Evolutionary conservation across 2,888 invertebrate genomes (phyloP), one percentile per base, ranked within the genome.

Genomic region (Peribatodes rhomboidaria): DNA sequence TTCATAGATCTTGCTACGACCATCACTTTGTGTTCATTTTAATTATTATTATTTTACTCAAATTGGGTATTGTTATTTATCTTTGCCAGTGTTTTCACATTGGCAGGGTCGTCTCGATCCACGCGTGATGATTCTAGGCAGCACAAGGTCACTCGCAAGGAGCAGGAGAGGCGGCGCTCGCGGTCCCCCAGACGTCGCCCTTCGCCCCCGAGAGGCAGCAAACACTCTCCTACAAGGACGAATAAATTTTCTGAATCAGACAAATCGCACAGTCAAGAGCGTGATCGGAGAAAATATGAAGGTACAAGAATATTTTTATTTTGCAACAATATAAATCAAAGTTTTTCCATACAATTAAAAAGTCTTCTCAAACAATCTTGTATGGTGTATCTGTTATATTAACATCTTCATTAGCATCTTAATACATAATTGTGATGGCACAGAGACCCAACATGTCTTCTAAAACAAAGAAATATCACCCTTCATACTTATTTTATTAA

Each of bases 61-160:
- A 79, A 80, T n/a, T 85, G 78, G 82, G 87, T 84, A 83, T 84
- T 85, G 82, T 90, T 93, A 93, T 92, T 93, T 93, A 93, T 91
- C 92, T 95, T 95, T 95, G 95, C 95, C 95, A 95, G 95, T 95
- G 95, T 95, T 95, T 95, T 95, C 94, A 94, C 95, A 95, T 95
- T 95, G 94, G 94, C 95, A 95, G 95, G 95, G 95, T 95, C 95
- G 85, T 88, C 92, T 91, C 92, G 93, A 92, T 91, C 93, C 87
- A 81, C 90, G 88, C 90, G 93, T 89, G 92, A 93, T 91, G 92
- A 91, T 92, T 92, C 90, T 88, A 93, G 92, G 89, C 84, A 75
- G 82, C 70, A 83, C 71, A 60, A 60, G 56, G 56, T 50, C 16
- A 39, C 31, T n/a, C 55, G 52, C 1, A 60, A 56, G 52, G 65